phyloP scores from a whole-genome alignment of 2,888 invertebrate genomes.

The Agapetus fuscipes region DNA sequence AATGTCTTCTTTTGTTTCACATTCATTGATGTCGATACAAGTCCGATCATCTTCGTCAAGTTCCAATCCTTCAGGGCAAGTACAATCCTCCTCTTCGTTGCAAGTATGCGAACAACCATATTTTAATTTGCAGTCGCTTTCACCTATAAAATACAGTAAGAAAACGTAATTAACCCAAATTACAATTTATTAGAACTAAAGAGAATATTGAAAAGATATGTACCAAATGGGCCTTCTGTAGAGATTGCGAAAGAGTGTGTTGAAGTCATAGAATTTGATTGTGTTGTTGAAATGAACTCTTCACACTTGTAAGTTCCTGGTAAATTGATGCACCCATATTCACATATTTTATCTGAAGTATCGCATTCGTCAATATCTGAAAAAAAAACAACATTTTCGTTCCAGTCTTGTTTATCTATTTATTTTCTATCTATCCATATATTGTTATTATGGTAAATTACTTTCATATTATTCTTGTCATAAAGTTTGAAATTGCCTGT shows the following conservation, averaged over 20 bases:
- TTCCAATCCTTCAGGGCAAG: constrained; percentile 37
- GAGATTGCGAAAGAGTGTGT: too few species aligned
- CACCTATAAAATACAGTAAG: too few species aligned
- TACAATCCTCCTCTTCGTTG: constrained; percentile 29
- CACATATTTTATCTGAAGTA: constrained; percentile 42
- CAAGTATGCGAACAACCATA: constrained; percentile 26
- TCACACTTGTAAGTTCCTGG: constrained; percentile 43
- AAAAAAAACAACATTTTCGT: too few species aligned
- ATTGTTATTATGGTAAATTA: neutral
- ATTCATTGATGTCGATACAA: constrained; percentile 44
- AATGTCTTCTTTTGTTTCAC: constrained; percentile 26
- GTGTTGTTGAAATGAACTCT: neutral
- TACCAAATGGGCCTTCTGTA: too few species aligned
- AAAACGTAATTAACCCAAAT: too few species aligned
- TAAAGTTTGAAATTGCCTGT: too few species aligned
- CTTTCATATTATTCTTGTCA: neutral
- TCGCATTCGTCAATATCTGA: constrained; percentile 49
- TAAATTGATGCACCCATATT: constrained; percentile 47
- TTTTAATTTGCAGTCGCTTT: constrained; percentile 28
- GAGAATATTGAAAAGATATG: too few species aligned
- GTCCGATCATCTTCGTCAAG: constrained; percentile 31
- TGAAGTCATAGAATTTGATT: too few species aligned
- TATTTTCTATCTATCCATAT: too few species aligned
- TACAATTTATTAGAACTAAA: too few species aligned
- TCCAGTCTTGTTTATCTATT: too few species aligned